These are phyloP conservation scores for Pipistrellus pipistrellus DNA, from an alignment of 2,797 vertebrate species.

Conservation along the genomic window DNA sequence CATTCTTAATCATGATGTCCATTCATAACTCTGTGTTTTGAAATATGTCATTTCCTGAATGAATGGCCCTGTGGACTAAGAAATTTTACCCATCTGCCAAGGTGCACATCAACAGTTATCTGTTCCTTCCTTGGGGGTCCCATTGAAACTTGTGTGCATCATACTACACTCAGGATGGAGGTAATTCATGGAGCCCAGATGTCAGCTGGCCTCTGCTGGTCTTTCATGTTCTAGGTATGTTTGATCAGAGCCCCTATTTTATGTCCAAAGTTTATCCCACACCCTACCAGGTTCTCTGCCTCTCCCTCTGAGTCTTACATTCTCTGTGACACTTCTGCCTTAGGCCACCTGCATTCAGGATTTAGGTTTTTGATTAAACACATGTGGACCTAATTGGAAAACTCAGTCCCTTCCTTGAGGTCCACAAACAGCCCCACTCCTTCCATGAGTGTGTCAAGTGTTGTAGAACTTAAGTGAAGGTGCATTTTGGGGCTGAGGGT, in stretches of 20 bases:
- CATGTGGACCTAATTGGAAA: background rate
- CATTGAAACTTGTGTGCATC: background rate
- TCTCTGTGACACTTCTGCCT: background rate
- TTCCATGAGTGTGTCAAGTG: background rate
- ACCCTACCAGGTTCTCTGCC: background rate
- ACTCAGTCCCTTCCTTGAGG: background rate
- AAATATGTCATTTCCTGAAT: background rate
- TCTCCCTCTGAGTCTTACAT: background rate
- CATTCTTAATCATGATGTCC: background rate
- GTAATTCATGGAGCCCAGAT: background rate
- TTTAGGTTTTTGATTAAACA: background rate
- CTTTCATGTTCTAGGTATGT: background rate
- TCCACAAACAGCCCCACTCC: background rate
- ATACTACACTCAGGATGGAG: background rate
- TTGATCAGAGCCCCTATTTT: background rate
- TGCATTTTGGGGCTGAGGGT: background rate
- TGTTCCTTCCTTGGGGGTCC: background rate
- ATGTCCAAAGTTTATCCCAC: background rate
- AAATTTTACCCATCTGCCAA: background rate
- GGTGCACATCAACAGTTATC: fast-evolving
- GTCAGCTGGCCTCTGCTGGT: background rate
- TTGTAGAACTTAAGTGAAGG: background rate
- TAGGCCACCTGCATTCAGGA: background rate
- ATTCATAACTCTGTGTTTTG: background rate
- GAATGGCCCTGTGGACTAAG: background rate